These are phyloP conservation scores for Mionectes macconnelli DNA, from an alignment of 2,113 vertebrate species.

Conservation along the genomic window DNA sequence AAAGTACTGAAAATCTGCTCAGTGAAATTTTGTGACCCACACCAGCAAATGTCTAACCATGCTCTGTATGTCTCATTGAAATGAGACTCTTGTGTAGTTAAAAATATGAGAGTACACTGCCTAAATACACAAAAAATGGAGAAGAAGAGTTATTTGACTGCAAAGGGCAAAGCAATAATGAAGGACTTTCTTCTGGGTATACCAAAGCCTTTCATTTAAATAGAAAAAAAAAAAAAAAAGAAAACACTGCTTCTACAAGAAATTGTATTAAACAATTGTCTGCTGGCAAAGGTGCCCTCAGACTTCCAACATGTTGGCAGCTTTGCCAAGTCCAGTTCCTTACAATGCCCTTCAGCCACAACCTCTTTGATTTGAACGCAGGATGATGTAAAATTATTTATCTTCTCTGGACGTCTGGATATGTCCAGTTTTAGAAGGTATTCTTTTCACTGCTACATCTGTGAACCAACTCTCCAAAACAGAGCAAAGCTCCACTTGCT, in stretches of 20 bases:
- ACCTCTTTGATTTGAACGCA: not conserved
- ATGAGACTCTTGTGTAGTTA: not conserved
- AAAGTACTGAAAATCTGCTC: not conserved
- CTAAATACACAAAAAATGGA: not conserved
- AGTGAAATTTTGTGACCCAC: not conserved
- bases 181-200: not conserved
- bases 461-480: not conserved
- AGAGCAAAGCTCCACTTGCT: not conserved
- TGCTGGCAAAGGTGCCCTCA: not conserved
- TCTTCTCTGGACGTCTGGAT: not conserved
- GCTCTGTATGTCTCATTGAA: not conserved
- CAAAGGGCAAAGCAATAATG: not conserved
- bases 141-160: not conserved
- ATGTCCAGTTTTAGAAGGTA: not conserved
- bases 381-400: not conserved
- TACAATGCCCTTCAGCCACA: not conserved
- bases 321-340: not conserved
- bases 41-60: not conserved
- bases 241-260: not conserved
- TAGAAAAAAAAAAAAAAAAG: not conserved
- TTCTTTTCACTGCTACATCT: not conserved
- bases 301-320: fast-evolving
- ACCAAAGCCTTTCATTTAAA: not conserved
- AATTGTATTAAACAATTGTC: not conserved
- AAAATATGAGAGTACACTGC: not conserved